Base-by-base conservation (phyloP, 1,140 invertebrate species). In the Potamilus streckersoni region DNA sequence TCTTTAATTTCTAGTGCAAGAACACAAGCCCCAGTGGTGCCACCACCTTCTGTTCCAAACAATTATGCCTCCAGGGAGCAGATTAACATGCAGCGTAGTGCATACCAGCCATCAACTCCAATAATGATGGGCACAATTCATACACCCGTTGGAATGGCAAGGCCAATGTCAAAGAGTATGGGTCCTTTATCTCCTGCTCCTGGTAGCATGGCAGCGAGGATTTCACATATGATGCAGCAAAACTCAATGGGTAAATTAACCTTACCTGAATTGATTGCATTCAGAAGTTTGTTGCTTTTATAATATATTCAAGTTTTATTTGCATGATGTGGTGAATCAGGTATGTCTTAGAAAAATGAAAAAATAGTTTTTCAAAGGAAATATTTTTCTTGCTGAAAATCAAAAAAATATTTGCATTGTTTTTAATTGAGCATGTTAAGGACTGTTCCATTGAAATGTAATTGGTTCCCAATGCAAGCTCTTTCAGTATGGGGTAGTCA, bases 21-120 rank as follows among this genome's bases (percentile, higher is more conserved):
- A 79, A 96, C 97, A 27, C 95, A 86, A 49, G 88, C 96, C 19
- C 96, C 97, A 15, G 96, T 96, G 60, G 96, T 99, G 19, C 96
- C 96, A 55, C 97, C 97, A 14, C 97, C 97, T 17, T 86, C 91
- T 73, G 91, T 98, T 69, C 97, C 97, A 8, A 94, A 94, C 1
- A 57, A 56, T 17, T 71, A 76, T 67, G 69, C 69, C 19, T 64
- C 68, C 4, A 72, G 65, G 65, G 27, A 71, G 31, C 59, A 73
- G 55, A 68, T 74, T 72, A 16, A 62, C 68, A 65, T 20, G 61
- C 55, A 19, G 31, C 67, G 6, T 64, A 56, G 69, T 20, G 13
- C 31, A 16, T 76, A 71, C 63, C 63, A 74, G 58, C 65, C 73
- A 19, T 63, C 65, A 17, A 60, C 75, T 16, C 74, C 66, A 31